These are phyloP conservation scores for Deroptyus accipitrinus DNA, from an alignment of 2,113 vertebrate genomes.

Conservation along the genomic window DNA sequence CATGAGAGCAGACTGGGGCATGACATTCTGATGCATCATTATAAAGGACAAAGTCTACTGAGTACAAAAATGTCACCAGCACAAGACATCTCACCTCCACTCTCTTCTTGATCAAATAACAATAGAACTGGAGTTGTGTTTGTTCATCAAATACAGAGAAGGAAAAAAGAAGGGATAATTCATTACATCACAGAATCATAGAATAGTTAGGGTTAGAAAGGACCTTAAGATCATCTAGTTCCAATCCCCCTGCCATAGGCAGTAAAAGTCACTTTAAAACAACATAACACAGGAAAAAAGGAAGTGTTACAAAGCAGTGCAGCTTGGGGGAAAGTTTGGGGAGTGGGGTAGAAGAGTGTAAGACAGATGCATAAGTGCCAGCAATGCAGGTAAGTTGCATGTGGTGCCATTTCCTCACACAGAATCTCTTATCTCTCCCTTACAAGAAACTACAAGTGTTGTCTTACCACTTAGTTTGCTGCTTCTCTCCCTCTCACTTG, in stretches of 20 bases:
- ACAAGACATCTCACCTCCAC: background rate
- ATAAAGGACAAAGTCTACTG: background rate
- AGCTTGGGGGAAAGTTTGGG: background rate
- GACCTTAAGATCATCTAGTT: too few relatives aligned
- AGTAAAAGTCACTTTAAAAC: background rate
- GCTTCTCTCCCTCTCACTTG: background rate
- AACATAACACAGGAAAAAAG: background rate
- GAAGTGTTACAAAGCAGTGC: background rate
- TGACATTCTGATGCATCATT: background rate
- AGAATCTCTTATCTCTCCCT: fast-evolving
- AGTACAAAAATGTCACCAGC: slow-evolving; percentile 1
- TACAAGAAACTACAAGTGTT: fast-evolving
- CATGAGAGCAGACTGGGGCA: background rate
- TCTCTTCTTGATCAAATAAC: background rate
- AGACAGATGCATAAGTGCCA: background rate
- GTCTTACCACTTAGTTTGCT: background rate
- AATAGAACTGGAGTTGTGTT: background rate
- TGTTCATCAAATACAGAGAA: background rate
- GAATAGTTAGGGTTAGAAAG: too few relatives aligned
- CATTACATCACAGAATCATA: background rate
- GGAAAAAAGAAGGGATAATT: background rate
- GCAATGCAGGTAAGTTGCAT: background rate
- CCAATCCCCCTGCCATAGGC: too few relatives aligned
- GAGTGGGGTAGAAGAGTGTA: background rate
- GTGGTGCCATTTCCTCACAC: background rate